A percentile compares a stretch with the other conserved stretches of the same genome.
phyloP scores from a whole-genome alignment of 1,140 invertebrate genomes.

The Drosophila nebulosa region DNA sequence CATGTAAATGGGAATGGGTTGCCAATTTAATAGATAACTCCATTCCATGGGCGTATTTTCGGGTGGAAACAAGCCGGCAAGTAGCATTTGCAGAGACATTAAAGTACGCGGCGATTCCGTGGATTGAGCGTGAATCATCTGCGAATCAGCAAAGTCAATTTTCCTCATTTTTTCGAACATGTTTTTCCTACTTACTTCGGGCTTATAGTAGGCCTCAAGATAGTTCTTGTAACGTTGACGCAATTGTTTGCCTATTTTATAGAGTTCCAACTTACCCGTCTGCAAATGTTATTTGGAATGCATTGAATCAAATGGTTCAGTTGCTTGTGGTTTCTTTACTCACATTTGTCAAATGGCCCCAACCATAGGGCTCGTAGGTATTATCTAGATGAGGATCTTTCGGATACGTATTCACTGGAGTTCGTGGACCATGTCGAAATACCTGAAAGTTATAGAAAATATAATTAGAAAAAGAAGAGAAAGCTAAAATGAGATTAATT shows the following conservation, averaged over 20 bases:
- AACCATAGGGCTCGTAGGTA: slow-evolving; percentile 86
- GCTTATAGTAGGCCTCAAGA: slow-evolving; percentile 83
- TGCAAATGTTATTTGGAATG: slow-evolving; percentile 9
- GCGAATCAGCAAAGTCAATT: no score
- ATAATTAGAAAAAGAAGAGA: no score
- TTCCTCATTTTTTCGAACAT: neutral
- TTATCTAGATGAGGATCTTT: slow-evolving; percentile 87
- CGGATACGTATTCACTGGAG: slow-evolving; percentile 88
- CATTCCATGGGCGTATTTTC: slow-evolving; percentile 83
- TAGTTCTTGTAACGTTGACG: slow-evolving; percentile 84
- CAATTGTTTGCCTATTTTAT: slow-evolving; percentile 84
- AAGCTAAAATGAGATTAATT: no score
- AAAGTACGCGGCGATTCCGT: slow-evolving; percentile 88
- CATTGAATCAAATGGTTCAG: neutral
- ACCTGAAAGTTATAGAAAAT: slow-evolving; percentile 81
- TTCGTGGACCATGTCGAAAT: slow-evolving; percentile 89
- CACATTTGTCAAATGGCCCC: slow-evolving; percentile 90
- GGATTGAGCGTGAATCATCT: slow-evolving; percentile 84
- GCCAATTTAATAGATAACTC: slow-evolving; percentile 86
- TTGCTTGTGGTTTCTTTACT: slow-evolving; percentile 67
- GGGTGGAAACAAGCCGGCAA: slow-evolving; percentile 88
- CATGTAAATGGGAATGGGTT: slow-evolving; percentile 88
- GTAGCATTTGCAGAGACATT: slow-evolving; percentile 87
- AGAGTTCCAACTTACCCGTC: slow-evolving; percentile 83
- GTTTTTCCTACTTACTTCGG: slow-evolving; percentile 79